Percentiles rank a stretch among this genome's conserved stretches.
These are phyloP conservation scores for Mythimna vitellina DNA, from an alignment of 2,888 invertebrate genomes.

Conservation along the genomic window DNA sequence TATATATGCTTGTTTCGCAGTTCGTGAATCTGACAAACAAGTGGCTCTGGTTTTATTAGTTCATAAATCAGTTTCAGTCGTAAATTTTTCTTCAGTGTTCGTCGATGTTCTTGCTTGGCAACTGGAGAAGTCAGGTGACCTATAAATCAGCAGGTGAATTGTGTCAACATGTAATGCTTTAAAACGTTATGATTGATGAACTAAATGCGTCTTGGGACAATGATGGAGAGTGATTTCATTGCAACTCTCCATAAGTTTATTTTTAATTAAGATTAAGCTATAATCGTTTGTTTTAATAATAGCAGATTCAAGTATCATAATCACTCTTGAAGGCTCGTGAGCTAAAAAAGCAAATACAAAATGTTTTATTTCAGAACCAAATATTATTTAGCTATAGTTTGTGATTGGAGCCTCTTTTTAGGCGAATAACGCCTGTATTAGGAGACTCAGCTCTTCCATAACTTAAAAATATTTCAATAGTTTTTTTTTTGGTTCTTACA, in stretches of 20 bases:
- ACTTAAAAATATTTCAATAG: no score
- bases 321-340: not conserved
- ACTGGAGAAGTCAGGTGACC: constrained; percentile 80
- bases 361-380: no score
- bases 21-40: constrained; percentile 68
- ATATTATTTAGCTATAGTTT: no score
- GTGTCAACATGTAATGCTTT: constrained; percentile 65
- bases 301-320: not conserved
- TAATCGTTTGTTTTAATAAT: not conserved
- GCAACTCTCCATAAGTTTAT: constrained; percentile 29
- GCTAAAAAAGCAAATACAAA: constrained; percentile 5
- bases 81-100: constrained; percentile 74
- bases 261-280: constrained; percentile 33
- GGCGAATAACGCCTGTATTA: no score
- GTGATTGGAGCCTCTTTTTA: no score
- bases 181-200: constrained; percentile 56
- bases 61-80: constrained; percentile 74
- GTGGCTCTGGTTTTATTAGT: constrained; percentile 71
- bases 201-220: constrained; percentile 51
- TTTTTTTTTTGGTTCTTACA: no score
- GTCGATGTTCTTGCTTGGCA: constrained; percentile 76
- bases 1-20: constrained; percentile 53
- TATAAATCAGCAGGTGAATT: constrained; percentile 76
- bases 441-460: no score
- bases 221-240: constrained; percentile 55